Evolutionary conservation across 1,140 invertebrate species (phyloP).

Genomic region (Cydia fagiglandana): DNA sequence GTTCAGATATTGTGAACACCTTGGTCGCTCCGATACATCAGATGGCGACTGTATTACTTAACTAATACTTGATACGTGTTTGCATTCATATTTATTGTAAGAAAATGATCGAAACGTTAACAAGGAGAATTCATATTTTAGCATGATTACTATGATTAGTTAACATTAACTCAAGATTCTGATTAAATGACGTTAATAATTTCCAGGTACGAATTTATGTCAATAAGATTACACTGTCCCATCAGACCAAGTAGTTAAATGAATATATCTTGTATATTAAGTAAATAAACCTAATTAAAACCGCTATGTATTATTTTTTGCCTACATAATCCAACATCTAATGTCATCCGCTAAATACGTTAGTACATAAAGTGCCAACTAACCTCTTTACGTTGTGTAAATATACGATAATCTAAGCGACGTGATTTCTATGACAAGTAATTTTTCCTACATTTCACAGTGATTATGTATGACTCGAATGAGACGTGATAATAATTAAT

Average conservation of each 20-base stretch:
- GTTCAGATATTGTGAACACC: too few species aligned
- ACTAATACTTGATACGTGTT: background rate
- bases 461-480: background rate
- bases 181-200: background rate
- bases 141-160: slow-evolving; percentile 7
- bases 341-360: slow-evolving; percentile 47
- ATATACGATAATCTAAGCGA: slow-evolving; percentile 54
- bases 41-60: too few species aligned
- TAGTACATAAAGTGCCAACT: slow-evolving; percentile 64
- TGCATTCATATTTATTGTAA: background rate
- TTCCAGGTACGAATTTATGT: slow-evolving; percentile 1
- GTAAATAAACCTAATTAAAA: background rate
- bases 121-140: slow-evolving; percentile 57
- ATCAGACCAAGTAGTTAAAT: slow-evolving; percentile 5
- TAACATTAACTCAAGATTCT: background rate
- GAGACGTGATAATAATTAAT: slow-evolving; percentile 35
- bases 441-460: slow-evolving; percentile 8
- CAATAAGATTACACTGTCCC: slow-evolving; percentile 10
- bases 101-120: slow-evolving; percentile 38
- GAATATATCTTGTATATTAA: slow-evolving; percentile 9
- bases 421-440: slow-evolving; percentile 42
- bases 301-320: slow-evolving; percentile 7
- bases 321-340: slow-evolving; percentile 46
- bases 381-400: slow-evolving; percentile 57
- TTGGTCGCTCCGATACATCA: too few species aligned